Base-by-base conservation (phyloP, 2,113 vertebrate species). In the Clarias magur region DNA sequence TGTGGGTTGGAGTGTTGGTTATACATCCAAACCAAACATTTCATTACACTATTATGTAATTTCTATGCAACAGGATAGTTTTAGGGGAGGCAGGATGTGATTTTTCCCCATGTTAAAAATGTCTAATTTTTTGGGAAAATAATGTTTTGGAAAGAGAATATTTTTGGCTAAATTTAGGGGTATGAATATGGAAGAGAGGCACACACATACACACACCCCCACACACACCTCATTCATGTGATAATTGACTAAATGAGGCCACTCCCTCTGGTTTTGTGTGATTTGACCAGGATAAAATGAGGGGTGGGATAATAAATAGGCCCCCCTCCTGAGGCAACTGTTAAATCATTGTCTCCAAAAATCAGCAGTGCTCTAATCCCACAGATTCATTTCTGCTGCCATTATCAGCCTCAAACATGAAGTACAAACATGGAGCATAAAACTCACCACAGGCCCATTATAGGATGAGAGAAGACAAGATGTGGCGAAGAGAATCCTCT, bases 221-320 rank as follows among this genome's bases (percentile, higher is more conserved):
- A 42, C 57, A 15, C 30, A 68, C 88, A 79, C 90, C 92, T 94
- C 91, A 95, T 95, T 95, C 94, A 95, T 95, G 93, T 94, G 94
- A 88, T 95, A 94, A 95, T 95, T 93, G 93, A 92, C 91, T 88
- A 83, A 88, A 86, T 93, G 92, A 94, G 93, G 92, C 91, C 53
- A 48, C 89, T 93, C 92, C 92, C 91, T 94, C 91, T 93, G 93
- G 90, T 92, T 94, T 93, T 94, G 92, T 94, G 90, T 19, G 91
- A 93, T 94, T 93, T 94, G 92, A 94, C 94, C 93, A 90, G 84
- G 89, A 93, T 94, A 93, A 96, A 95, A 93, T 90, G 90, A 90
- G 92, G 92, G 53, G 86, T 88, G 84, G 89, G 92, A 86, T 92
- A 93, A 95, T 95, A 95, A 95, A 94, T 86, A 56, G 90, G 92